phyloP scores from a whole-genome alignment of 2,113 vertebrate genomes.

The Strigops habroptila region DNA sequence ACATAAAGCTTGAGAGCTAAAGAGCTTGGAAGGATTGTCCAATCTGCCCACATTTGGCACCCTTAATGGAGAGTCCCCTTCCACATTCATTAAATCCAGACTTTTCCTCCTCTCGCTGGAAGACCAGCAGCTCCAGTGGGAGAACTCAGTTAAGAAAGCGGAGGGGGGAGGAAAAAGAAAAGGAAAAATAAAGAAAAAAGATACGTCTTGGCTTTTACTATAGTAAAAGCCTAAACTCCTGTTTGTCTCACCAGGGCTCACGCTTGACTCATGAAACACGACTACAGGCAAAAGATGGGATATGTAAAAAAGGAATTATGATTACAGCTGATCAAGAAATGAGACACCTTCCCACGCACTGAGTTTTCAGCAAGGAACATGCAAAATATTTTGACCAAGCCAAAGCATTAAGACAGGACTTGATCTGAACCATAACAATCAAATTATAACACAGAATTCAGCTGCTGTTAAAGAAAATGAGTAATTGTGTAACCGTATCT shows the following conservation, averaged over 20 bases:
- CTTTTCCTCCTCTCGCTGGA: neutral
- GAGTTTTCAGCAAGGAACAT: neutral
- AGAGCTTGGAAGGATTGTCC: neutral
- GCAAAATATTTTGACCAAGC: neutral
- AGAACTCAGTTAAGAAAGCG: accelerated
- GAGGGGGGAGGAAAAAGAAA: accelerated
- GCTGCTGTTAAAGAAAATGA: slow-evolving; percentile 16
- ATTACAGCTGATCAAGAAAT: neutral
- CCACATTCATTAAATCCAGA: neutral
- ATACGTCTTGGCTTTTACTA: neutral
- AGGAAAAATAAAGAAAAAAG: neutral
- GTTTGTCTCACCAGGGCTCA: neutral
- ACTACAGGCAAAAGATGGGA: neutral
- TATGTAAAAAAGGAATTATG: neutral
- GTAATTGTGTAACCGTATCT: neutral
- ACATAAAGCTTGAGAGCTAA: neutral
- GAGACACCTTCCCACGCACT: neutral
- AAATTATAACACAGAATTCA: neutral
- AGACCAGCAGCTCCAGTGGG: neutral
- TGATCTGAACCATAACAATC: slow-evolving; percentile 12
- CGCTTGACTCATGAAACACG: neutral
- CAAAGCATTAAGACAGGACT: neutral
- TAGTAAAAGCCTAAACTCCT: neutral
- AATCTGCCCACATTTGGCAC: neutral
- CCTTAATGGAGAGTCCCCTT: neutral